These are phyloP conservation scores for Cyclina sinensis DNA, from an alignment of 1,140 invertebrate species.

Conservation along the genomic window DNA sequence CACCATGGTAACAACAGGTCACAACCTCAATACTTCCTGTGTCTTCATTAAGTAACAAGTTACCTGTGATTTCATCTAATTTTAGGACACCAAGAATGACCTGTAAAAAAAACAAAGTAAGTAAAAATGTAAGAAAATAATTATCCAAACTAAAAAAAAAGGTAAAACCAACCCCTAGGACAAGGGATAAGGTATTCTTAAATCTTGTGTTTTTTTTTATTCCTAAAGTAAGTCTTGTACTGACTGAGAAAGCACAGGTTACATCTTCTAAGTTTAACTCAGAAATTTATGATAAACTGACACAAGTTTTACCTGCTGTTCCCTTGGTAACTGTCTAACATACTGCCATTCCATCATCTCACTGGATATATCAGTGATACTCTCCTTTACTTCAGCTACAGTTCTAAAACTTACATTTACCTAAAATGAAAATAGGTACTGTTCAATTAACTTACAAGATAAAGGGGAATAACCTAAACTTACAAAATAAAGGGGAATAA, in stretches of 20 bases:
- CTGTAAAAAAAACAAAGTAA: conserved; percentile 26
- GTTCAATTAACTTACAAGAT: too few species aligned
- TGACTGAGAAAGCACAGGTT: too few species aligned
- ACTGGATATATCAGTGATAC: neutral
- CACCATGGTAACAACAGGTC: conserved; percentile 45
- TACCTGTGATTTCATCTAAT: conserved; percentile 8
- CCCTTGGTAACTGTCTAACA: neutral
- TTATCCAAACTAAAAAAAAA: neutral
- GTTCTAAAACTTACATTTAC: neutral
- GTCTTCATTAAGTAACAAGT: conserved; percentile 14
- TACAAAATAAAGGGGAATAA: too few species aligned
- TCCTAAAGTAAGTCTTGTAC: too few species aligned
- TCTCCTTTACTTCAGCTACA: neutral
- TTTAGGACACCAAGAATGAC: conserved; percentile 21
- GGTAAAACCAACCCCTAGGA: too few species aligned
- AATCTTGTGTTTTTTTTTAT: too few species aligned
- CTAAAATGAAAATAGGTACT: neutral
- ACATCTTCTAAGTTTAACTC: too few species aligned
- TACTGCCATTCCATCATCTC: neutral
- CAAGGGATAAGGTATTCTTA: too few species aligned
- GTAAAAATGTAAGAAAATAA: neutral
- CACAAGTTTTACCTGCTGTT: neutral
- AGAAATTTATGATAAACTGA: too few species aligned
- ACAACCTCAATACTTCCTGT: conserved; percentile 38
- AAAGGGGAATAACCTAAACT: too few species aligned